These are phyloP conservation scores for Polia nebulosa DNA, from an alignment of 2,888 invertebrate species.

Conservation along the genomic window DNA sequence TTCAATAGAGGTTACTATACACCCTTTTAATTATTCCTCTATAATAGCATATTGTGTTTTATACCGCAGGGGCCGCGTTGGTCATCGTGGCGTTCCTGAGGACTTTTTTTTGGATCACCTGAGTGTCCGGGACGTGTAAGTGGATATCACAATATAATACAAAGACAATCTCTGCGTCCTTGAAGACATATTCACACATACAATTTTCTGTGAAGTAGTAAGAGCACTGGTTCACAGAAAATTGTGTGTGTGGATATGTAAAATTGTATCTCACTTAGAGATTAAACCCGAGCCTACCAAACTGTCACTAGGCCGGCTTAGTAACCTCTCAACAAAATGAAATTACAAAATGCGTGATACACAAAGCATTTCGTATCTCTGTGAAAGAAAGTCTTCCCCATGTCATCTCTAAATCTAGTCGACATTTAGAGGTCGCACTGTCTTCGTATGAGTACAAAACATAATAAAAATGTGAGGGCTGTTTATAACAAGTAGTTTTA, in stretches of 20 bases:
- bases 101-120: too few species aligned
- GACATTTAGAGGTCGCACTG: neutral
- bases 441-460: neutral
- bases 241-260: too few species aligned
- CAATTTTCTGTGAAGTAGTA: too few species aligned
- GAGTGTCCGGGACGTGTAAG: too few species aligned
- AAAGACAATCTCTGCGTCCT: neutral
- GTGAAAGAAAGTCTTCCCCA: neutral
- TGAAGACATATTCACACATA: neutral
- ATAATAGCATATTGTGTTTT: too few species aligned
- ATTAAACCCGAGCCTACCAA: slow-evolving; percentile 20
- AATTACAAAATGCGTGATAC: slow-evolving; percentile 29
- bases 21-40: too few species aligned
- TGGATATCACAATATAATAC: too few species aligned
- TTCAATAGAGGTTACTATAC: too few species aligned
- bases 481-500: neutral
- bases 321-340: slow-evolving; percentile 47
- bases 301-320: slow-evolving; percentile 1
- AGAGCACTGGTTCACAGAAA: neutral
- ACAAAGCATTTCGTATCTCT: slow-evolving; percentile 25
- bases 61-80: too few species aligned
- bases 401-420: slow-evolving; percentile 2
- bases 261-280: too few species aligned
- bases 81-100: too few species aligned
- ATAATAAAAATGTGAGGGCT: neutral